These are phyloP conservation scores for Heteromormyrus szaboi DNA, from an alignment of 2,797 vertebrate species.

Conservation along the genomic window DNA sequence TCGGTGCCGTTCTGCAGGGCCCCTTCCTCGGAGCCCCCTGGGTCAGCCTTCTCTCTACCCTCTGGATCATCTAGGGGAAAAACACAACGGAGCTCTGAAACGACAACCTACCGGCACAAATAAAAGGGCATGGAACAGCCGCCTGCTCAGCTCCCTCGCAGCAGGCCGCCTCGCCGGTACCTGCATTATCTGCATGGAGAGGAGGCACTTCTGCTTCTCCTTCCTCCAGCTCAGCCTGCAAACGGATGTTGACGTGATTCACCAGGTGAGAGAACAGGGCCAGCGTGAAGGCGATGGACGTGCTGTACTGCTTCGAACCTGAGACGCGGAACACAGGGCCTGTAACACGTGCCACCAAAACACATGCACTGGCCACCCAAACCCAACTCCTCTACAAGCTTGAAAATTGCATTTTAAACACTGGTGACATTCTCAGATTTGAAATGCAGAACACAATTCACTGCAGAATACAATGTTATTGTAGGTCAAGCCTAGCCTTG, in stretches of 20 bases:
- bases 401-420: neutral
- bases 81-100: neutral
- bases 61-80: conserved; percentile 72
- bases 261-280: conserved; percentile 94
- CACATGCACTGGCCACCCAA: neutral
- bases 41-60: conserved; percentile 49
- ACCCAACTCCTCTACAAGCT: neutral
- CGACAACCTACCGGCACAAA: neutral
- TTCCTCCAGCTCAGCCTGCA: conserved; percentile 92
- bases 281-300: conserved; percentile 90
- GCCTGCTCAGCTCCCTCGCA: neutral
- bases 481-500: neutral
- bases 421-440: neutral
- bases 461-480: too few species aligned
- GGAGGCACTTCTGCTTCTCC: conserved; percentile 77
- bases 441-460: neutral
- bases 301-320: conserved; percentile 96
- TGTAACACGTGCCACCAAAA: neutral
- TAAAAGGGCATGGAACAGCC: neutral
- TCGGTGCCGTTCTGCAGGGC: conserved; percentile 64
- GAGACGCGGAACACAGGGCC: conserved; percentile 4
- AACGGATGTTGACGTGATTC: conserved; percentile 93
- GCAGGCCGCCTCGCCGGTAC: conserved; percentile 44
- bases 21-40: conserved; percentile 34
- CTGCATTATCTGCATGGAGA: conserved; percentile 72